Base-by-base conservation (phyloP, 2,797 vertebrate genomes). In the Epinephelus awoara region DNA sequence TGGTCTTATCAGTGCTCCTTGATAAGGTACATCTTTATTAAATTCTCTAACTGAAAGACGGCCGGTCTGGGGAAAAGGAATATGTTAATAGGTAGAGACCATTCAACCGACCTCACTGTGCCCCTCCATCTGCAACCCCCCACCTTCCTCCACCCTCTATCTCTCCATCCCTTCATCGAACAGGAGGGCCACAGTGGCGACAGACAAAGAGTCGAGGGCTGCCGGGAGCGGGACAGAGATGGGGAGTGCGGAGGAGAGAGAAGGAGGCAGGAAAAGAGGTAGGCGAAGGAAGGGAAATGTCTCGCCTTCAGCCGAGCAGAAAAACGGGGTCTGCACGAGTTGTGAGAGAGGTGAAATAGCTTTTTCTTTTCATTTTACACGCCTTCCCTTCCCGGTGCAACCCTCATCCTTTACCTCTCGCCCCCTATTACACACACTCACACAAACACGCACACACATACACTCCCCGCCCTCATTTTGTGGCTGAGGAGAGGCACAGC, bases 11-110 rank as follows among this genome's bases (percentile, higher is more conserved):
- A 95, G 96, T 88, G 91, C 87, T 93, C 95, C 93, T 96, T 96
- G 96, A 98, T 98, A 98, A 98, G 96, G 95, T 96, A 97, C 96
- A 97, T 97, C 97, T 98, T 97, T 97, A 97, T 97, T 97, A 98
- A 97, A 98, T 97, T 97, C 95, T 92, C 94, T 94, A 95, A 96
- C 94, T 96, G 95, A 97, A 96, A 96, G 95, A 94, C 94, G 66
- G 96, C 95, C 96, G 93, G 93, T 95, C 95, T 94, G 84, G 90
- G 84, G 93, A 96, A 96, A 93, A 94, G 95, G 93, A 97, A 97
- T 97, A 97, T 97, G 96, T 96, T 96, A 97, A 97, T 97, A 95
- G 90, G 85, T 51, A 89, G 85, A 94, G 93, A 94, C 96, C 95
- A 97, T 96, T 96, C 96, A 96, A 87, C 84, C 87, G 59, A 93